Evolutionary conservation across 2,888 invertebrate genomes (phyloP), one percentile per base, ranked within the genome.

Genomic region (Pammene fasciana): DNA sequence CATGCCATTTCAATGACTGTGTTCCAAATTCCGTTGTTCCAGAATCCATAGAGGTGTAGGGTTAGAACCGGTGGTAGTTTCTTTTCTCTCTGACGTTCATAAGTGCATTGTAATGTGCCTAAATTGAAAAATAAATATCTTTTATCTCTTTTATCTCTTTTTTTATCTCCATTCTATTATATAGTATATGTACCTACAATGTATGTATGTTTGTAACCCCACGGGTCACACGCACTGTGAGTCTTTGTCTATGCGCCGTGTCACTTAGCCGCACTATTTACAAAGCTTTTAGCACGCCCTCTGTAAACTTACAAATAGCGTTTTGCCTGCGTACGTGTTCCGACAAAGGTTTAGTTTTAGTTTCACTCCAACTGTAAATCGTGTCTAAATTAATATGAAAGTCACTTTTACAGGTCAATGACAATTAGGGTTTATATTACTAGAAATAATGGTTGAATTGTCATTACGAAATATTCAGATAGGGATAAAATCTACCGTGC

Each of bases 231-330:
- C 75, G 72, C 76, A 75, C 76, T 74, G 80, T 82, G 86, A 88
- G 78, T 84, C 89, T 86, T 89, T 90, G 89, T 90, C 87, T 87
- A 83, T 83, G 87, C 87, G 88, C 88, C 87, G 85, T 81, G 86
- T 90, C 87, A 89, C 90, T 89, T 88, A 86, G 85, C 82, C 80
- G 83, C 74, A 84, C 80, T 92, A 86, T 92, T 92, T 88, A 87
- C 90, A 82, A 87, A 85, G 88, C 90, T 92, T 91, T 90, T 92
- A 92, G 87, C 88, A 81, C 85, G 79, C 87, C 90, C 88, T 84
- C 82, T 76, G 80, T 83, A 81, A 84, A 85, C 82, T 86, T 84
- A 79, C 80, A 88, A 89, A 89, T 82, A 88, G 75, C 76, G 74
- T 79, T 78, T 79, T 79, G 79, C 75, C 74, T 73, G 73, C 64